Conservation (phyloP, 2,113 vertebrate genomes). For the Elanus axillaris region DNA sequence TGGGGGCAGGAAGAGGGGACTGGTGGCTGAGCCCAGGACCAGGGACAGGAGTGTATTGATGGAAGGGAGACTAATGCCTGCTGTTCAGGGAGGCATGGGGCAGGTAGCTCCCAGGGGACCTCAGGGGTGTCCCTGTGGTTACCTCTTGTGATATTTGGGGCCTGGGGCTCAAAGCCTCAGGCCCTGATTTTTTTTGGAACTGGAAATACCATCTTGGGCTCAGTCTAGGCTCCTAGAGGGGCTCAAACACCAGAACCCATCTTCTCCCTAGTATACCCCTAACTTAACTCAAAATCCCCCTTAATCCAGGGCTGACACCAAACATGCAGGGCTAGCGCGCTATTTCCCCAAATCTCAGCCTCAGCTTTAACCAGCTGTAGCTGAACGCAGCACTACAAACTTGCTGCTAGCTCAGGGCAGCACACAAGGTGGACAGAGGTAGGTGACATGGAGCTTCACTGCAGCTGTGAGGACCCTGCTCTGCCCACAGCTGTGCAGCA, state of each 20-base stretch:
- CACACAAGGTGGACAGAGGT: rapidly evolving
- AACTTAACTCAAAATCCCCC: not conserved
- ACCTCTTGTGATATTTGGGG: not conserved
- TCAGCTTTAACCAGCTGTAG: not conserved
- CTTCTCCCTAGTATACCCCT: not conserved
- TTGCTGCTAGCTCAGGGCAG: not conserved
- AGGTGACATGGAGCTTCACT: too few relatives aligned
- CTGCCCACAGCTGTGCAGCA: not conserved
- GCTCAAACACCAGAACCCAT: not conserved
- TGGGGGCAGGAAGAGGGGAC: rapidly evolving
- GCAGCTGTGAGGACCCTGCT: not conserved
- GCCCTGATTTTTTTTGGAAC: not conserved
- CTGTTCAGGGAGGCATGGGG: rapidly evolving
- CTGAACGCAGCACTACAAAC: not conserved
- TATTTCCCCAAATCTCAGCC: rapidly evolving
- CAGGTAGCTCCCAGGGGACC: not conserved
- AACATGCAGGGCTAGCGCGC: not conserved
- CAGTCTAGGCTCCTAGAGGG: not conserved
- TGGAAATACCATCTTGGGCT: not conserved
- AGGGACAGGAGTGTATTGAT: rapidly evolving
- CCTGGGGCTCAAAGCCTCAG: not conserved
- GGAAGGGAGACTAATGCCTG: not conserved
- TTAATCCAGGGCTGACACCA: not conserved
- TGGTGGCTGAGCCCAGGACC: not conserved
- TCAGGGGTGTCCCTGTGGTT: not conserved